phyloP scores from a whole-genome alignment of 2,888 invertebrate species.

The Macroteleia sp. region DNA sequence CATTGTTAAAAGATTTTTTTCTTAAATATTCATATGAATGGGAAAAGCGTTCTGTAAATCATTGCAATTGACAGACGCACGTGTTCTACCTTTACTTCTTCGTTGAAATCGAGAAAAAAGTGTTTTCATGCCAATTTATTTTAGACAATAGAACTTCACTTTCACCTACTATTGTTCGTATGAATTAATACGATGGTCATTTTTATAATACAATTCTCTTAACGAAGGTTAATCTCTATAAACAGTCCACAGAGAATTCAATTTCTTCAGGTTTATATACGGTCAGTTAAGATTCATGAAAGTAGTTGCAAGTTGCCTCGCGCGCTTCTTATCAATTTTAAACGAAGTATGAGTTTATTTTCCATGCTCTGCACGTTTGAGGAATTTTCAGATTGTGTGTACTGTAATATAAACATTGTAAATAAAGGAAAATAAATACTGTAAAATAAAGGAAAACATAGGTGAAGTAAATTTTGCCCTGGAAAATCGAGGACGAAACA shows the following conservation, averaged over 20 bases:
- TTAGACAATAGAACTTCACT: slow-evolving; percentile 49
- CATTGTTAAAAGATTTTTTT: too few relatives aligned
- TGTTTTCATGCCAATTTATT: slow-evolving; percentile 53
- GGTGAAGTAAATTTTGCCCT: neutral
- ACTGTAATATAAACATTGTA: too few relatives aligned
- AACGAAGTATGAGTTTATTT: neutral
- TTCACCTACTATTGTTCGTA: slow-evolving; percentile 41
- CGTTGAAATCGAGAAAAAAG: slow-evolving; percentile 31
- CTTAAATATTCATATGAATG: neutral
- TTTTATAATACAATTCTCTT: slow-evolving; percentile 37
- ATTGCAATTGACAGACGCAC: slow-evolving; percentile 32
- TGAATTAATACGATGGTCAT: slow-evolving; percentile 36
- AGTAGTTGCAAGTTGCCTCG: slow-evolving; percentile 26
- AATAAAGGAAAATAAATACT: neutral
- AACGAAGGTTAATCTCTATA: slow-evolving; percentile 48
- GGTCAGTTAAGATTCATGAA: slow-evolving; percentile 61
- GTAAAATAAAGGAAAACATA: too few relatives aligned
- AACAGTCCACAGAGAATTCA: slow-evolving; percentile 50
- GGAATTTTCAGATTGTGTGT: neutral
- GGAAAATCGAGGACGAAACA: neutral
- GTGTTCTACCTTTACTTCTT: too few relatives aligned
- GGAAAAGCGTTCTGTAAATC: slow-evolving; percentile 11
- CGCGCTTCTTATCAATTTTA: slow-evolving; percentile 43
- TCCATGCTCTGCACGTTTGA: neutral
- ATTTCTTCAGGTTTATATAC: slow-evolving; percentile 39